Evolutionary conservation across 2,888 invertebrate species (phyloP), one percentile per base, ranked within the genome.

Genomic region (Melanargia galathea): DNA sequence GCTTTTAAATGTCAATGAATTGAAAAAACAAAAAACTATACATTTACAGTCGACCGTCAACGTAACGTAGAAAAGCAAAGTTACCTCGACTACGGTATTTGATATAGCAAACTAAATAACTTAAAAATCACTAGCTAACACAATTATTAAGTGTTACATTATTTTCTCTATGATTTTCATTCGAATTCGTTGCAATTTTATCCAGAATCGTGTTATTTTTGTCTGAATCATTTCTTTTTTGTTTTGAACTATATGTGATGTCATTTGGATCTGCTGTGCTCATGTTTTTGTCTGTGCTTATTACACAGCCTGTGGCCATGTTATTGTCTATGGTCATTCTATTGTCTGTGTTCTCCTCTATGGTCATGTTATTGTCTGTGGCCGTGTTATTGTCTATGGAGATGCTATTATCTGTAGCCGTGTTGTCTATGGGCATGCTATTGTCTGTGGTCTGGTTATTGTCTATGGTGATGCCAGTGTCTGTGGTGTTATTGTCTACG

Each of bases 131-230:
- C 57, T 57, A 57, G 10, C 43, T 62, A 59, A 38, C 43, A 43
- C 26, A 51, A 30, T 58, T 30, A 38, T 60, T 63, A 60, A 51
- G 60, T 56, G 16, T 67, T 18, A 57, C n/a, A 40, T 48, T 60
- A 40, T 48, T 60, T 48, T 52, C 30, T 57, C 22, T 30, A 18
- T 13, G 30, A 33, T 57, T 57, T 57, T 33, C 57, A 6, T 57
- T 57, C 33, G 45, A 46, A 57, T 57, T 46, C 33, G 45, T 57
- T 16, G 16, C 20, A n/a, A 45, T 45, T 24, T 40, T 55, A 45
- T 57, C 33, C 46, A 8, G 4, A 11, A 30, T 33, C 6, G 20
- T 30, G 3, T 57, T 18, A 20, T 33, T 45, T 45, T 18, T 18
- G 16, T 56, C 30, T 45, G 56, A 8, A 56, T 30, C 20, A 26